These are phyloP conservation scores for Dryobota labecula DNA, from an alignment of 2,888 invertebrate species.

Conservation along the genomic window DNA sequence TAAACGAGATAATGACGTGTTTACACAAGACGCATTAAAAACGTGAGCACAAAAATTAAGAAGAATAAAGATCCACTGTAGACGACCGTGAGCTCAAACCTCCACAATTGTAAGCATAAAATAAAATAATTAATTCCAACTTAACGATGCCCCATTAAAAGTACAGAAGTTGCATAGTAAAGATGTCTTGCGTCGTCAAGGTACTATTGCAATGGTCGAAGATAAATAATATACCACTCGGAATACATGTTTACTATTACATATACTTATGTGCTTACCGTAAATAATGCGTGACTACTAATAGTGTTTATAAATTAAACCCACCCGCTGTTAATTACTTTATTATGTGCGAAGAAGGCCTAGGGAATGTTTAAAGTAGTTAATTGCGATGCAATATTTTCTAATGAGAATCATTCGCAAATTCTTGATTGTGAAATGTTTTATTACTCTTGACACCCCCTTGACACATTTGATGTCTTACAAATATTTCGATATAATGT, in stretches of 20 bases:
- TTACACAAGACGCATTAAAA: slow-evolving; percentile 27
- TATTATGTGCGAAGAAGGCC: slow-evolving; percentile 27
- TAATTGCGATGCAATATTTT: slow-evolving; percentile 34
- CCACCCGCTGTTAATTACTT: slow-evolving; percentile 31
- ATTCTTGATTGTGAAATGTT: slow-evolving; percentile 1
- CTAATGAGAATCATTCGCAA: slow-evolving; percentile 12
- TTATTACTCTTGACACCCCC: not conserved
- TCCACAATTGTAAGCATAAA: slow-evolving; percentile 64
- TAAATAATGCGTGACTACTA: slow-evolving; percentile 35
- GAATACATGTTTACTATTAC: slow-evolving; percentile 57
- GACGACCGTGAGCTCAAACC: slow-evolving; percentile 74
- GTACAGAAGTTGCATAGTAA: slow-evolving; percentile 70
- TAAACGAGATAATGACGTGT: not conserved
- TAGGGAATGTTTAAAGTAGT: slow-evolving; percentile 26
- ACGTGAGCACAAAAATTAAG: slow-evolving; percentile 33
- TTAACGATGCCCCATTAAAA: slow-evolving; percentile 73
- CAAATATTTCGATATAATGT: not conserved
- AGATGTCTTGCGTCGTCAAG: slow-evolving; percentile 70
- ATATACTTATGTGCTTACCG: slow-evolving; percentile 26
- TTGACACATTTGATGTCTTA: not conserved
- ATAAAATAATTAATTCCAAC: slow-evolving; percentile 73
- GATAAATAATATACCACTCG: slow-evolving; percentile 58
- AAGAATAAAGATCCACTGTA: slow-evolving; percentile 46
- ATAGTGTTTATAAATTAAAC: slow-evolving; percentile 40
- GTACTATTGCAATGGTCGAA: slow-evolving; percentile 65